Evolutionary conservation across 2,888 invertebrate genomes (phyloP), one percentile per base, ranked within the genome.

Genomic region (Alcis repandata): DNA sequence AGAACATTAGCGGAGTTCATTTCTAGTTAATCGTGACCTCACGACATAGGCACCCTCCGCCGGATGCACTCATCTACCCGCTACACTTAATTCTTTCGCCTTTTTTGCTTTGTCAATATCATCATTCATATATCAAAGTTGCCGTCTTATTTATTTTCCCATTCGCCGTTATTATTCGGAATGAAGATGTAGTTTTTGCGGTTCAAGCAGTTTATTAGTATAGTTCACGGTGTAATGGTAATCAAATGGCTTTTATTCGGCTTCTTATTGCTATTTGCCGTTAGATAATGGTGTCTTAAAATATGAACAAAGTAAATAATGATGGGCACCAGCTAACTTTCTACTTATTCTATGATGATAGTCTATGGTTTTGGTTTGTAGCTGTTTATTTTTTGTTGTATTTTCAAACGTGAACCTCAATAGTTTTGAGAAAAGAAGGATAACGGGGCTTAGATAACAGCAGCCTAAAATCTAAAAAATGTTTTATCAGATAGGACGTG

Each of bases 181-280:
- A 86, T 90, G 88, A 88, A 87, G 85, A 82, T 82, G 87, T 85
- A 81, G 82, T 91, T 91, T 90, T 89, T 90, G 82, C 79, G 77
- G 73, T 74, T 71, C 76, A 78, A 79, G 78, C 75, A 79, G 78
- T 83, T 87, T 85, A 88, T 87, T 87, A 88, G 81, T 83, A 79
- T 78, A 74, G 83, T 83, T 82, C 84, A 79, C 79, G 82, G 77
- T 83, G 79, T 86, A 86, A 86, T 88, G 81, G 79, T 79, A 82
- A 82, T 77, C 76, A 80, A 75, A 79, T 79, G 66, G 73, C 86
- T 88, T 87, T 88, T 87, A 79, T 84, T 77, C 75, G 73, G 72
- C 80, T 83, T 86, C 81, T 85, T 84, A 80, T 79, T 73, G 72
- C 78, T 74, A 72, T 81, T 79, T 76, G 79, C 76, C 78, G 75